Base-by-base conservation (phyloP, 2,797 vertebrate species). In the Anniella stebbinsi region DNA sequence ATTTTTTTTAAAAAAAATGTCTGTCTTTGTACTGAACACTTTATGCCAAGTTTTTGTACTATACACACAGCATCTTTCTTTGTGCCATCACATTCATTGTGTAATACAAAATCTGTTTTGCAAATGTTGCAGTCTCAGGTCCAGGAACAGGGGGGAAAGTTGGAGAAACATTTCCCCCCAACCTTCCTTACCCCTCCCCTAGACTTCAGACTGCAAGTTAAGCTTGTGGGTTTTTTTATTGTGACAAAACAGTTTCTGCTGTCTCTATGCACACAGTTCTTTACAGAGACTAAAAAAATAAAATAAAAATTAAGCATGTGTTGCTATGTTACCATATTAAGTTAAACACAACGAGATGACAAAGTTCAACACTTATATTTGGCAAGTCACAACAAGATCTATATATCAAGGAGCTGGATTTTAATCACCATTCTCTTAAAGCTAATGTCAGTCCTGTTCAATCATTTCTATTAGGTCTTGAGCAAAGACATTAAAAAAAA, bases 331-430 rank as follows among this genome's bases (percentile, higher is more conserved):
- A 77, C 66, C 33, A 80, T 38, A 75, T 54, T 48, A 63, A 82
- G 60, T 87, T 82, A 75, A 75, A 76, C 11, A 73, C 36, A 81
- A 18, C 9, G 25, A 57, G 15, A 80, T 9, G 9, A 80, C 41
- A 84, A 51, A 88, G 28, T n/a, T 11, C 60, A 86, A 67, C 30
- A 75, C 23, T n/a, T 36, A 30, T 13, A 80, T 86, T 86, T 82
- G 77, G 69, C 54, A 28, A 63, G 36, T 48, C 38, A 54, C 45
- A 41, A 57, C 67, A 82, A 90, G 87, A 89, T 78, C 51, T 54
- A 45, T 41, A 63, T 51, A 81, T 10, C 2, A 28, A 57, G 41
- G 36, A 1, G n/a, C 60, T 48, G 41, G 48, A 80, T 5, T 87
- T 73, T 23, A 18, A 21, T 60, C 78, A 80, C 6, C 41, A 38